phyloP scores from a whole-genome alignment of 2,888 invertebrate species.

The Ophion obscuratus region DNA sequence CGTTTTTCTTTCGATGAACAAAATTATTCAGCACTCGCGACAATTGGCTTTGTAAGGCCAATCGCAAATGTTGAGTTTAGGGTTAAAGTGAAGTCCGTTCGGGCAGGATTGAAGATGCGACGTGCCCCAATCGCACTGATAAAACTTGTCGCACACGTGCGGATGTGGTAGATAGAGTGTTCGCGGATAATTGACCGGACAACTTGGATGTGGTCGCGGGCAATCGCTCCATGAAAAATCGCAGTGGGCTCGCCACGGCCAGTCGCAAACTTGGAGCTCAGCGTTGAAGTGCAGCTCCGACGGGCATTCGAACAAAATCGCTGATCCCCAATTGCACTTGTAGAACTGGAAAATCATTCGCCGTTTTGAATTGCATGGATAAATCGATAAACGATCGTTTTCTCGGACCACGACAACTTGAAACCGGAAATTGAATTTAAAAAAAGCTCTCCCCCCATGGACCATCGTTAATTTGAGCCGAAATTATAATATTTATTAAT shows the following conservation, averaged over 20 bases:
- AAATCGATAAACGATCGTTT: background rate
- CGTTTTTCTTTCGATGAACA: background rate
- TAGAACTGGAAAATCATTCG: slow-evolving; percentile 62
- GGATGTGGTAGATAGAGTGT: slow-evolving; percentile 67
- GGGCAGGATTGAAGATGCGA: slow-evolving; percentile 65
- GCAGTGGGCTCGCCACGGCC: slow-evolving; percentile 70
- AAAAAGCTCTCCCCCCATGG: background rate
- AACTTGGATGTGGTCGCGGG: slow-evolving; percentile 63
- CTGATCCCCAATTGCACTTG: slow-evolving; percentile 69
- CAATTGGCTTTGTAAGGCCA: slow-evolving; percentile 69
- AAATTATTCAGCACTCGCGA: slow-evolving; percentile 59
- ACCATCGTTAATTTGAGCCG: background rate
- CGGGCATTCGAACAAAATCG: slow-evolving; percentile 69
- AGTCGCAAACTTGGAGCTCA: slow-evolving; percentile 69
- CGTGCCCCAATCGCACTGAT: slow-evolving; percentile 68
- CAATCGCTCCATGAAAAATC: slow-evolving; percentile 63
- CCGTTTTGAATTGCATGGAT: background rate
- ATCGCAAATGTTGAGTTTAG: slow-evolving; percentile 63
- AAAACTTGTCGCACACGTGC: slow-evolving; percentile 66
- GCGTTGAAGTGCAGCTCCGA: slow-evolving; percentile 70
- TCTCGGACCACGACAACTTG: background rate
- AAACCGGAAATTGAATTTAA: background rate
- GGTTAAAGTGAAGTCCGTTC: slow-evolving; percentile 65
- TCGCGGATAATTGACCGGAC: slow-evolving; percentile 59
- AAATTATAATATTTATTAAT: too few relatives aligned